Evolutionary conservation across 2,888 invertebrate genomes (phyloP).

Genomic region (Athalia rosae): DNA sequence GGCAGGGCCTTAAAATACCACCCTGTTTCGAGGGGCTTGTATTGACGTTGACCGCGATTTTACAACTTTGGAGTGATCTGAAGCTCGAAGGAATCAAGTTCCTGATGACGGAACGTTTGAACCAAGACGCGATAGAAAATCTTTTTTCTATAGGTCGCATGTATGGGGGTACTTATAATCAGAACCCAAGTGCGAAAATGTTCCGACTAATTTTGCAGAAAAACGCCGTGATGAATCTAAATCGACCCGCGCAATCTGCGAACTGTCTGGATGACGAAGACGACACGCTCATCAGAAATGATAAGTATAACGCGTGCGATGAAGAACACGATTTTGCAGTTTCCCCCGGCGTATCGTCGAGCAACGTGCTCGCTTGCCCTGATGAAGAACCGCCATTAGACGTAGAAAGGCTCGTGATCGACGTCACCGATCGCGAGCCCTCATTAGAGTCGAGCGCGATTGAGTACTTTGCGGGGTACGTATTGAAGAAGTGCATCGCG

Average conservation of each 20-base stretch:
- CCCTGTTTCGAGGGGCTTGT: neutral
- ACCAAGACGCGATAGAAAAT: slow-evolving; percentile 3
- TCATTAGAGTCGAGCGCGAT: neutral
- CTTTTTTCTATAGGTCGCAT: neutral
- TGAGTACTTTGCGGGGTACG: neutral
- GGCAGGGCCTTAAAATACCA: neutral
- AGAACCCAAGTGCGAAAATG: neutral
- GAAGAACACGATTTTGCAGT: neutral
- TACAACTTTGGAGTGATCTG: neutral
- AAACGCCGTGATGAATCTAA: neutral
- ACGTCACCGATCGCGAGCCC: neutral
- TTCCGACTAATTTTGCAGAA: neutral
- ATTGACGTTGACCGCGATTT: neutral
- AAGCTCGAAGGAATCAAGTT: neutral
- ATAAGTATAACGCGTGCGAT: neutral
- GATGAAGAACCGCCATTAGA: neutral
- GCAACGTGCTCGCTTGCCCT: neutral
- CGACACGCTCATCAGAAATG: neutral
- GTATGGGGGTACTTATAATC: neutral
- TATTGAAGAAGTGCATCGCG: neutral
- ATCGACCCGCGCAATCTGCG: neutral
- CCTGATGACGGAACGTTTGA: neutral
- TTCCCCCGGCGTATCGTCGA: neutral
- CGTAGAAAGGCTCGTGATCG: neutral
- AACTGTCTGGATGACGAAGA: neutral